phyloP scores from a whole-genome alignment of 37 sponge, comb jelly and placozoan species.

The Cladorhizidae sp. region DNA sequence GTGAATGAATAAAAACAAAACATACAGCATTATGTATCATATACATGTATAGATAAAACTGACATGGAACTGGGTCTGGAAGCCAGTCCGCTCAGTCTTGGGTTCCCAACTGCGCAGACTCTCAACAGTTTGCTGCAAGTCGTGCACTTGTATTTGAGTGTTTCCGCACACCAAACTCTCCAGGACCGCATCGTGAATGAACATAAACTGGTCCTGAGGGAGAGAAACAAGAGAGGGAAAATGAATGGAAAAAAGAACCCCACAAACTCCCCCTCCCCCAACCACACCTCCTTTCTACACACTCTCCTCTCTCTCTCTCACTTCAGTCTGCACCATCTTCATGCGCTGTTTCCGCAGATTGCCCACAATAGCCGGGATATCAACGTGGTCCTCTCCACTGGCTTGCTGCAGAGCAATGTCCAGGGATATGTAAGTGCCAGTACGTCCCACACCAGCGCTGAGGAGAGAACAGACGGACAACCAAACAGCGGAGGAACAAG shows the following conservation, averaged over 20 bases:
- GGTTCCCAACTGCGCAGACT: slow-evolving; percentile 12
- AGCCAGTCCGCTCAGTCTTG: not conserved
- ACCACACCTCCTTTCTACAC: too few relatives aligned
- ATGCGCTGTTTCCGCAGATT: slow-evolving; percentile 60
- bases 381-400: not conserved
- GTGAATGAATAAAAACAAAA: too few relatives aligned
- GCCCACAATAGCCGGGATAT: slow-evolving; percentile 43
- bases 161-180: slow-evolving; percentile 65
- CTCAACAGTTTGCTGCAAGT: slow-evolving; percentile 26
- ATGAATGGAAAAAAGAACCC: not conserved
- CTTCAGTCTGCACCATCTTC: slow-evolving; percentile 75
- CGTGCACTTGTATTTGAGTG: slow-evolving; percentile 39
- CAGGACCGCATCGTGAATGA: slow-evolving; percentile 68
- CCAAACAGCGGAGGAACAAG: too few relatives aligned
- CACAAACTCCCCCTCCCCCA: not conserved
- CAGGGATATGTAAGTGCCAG: not conserved
- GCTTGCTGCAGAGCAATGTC: not conserved
- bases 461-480: too few relatives aligned
- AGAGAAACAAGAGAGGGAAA: not conserved
- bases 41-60: too few relatives aligned
- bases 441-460: not conserved
- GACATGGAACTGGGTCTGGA: slow-evolving; percentile 15
- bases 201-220: slow-evolving; percentile 68
- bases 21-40: too few relatives aligned
- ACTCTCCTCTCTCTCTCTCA: too few relatives aligned